A percentile compares a stretch with the other conserved stretches of the same genome.
phyloP scores from a whole-genome alignment of 2,888 invertebrate genomes.

The Trisateles emortualis region DNA sequence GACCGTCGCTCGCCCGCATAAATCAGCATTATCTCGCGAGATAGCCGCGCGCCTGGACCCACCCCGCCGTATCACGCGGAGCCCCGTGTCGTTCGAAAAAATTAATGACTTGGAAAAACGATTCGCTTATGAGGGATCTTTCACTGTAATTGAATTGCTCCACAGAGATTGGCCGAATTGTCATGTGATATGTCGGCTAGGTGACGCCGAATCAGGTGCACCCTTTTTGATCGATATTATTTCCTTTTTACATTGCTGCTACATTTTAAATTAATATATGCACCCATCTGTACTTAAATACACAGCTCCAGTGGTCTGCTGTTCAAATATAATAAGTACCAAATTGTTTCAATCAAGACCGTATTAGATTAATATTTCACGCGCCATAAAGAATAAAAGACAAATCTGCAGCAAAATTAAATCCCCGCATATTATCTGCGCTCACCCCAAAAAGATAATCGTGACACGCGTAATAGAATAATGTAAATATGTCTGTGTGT shows the following conservation, averaged over 20 bases:
- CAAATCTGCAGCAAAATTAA: slow-evolving; percentile 63
- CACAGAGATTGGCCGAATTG: slow-evolving; percentile 79
- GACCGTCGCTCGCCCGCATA: slow-evolving; percentile 82
- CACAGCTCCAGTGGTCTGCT: neutral
- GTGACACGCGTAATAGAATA: slow-evolving; percentile 81
- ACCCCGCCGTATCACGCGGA: slow-evolving; percentile 81
- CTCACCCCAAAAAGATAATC: slow-evolving; percentile 78
- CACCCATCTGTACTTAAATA: neutral
- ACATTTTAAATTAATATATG: neutral
- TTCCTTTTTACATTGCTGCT: neutral
- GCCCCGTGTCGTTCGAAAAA: slow-evolving; percentile 86
- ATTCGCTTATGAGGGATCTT: slow-evolving; percentile 87
- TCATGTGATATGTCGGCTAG: slow-evolving; percentile 66
- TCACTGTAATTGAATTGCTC: slow-evolving; percentile 86
- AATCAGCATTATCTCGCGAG: slow-evolving; percentile 87
- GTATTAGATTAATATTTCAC: slow-evolving; percentile 44
- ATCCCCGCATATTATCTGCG: slow-evolving; percentile 73
- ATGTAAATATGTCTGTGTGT: slow-evolving; percentile 72
- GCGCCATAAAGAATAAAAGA: slow-evolving; percentile 53
- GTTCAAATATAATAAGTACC: slow-evolving; percentile 11
- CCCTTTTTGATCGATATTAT: slow-evolving; percentile 4
- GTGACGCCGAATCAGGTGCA: slow-evolving; percentile 65
- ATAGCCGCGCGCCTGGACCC: slow-evolving; percentile 82
- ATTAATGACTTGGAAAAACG: slow-evolving; percentile 87
- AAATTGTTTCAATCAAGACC: slow-evolving; percentile 35